Evolutionary conservation across 2,797 vertebrate genomes (phyloP).

Genomic region (Valencia hispanica): DNA sequence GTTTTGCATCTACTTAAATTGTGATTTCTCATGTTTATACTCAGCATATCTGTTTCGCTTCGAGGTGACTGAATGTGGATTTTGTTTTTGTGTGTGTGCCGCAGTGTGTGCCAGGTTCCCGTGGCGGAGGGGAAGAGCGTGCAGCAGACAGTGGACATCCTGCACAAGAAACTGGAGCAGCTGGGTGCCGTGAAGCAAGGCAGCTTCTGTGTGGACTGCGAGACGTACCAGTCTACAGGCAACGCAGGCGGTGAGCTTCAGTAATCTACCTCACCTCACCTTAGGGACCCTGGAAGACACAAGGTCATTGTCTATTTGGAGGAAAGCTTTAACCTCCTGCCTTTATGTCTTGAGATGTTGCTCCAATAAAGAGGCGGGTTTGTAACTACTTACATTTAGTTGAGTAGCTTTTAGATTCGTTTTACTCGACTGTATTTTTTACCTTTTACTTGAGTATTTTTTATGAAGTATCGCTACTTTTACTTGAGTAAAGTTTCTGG

Average conservation of each 20-base stretch:
- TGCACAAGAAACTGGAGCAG: slow-evolving; percentile 91
- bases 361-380: too few relatives aligned
- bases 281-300: not conserved
- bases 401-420: too few relatives aligned
- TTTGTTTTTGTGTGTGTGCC: not conserved
- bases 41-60: too few relatives aligned
- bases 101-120: slow-evolving; percentile 92
- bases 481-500: too few relatives aligned
- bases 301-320: not conserved
- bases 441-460: too few relatives aligned
- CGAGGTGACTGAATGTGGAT: too few relatives aligned
- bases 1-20: too few relatives aligned
- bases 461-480: too few relatives aligned
- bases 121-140: slow-evolving; percentile 93
- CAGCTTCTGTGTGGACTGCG: slow-evolving; percentile 94
- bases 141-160: slow-evolving; percentile 92
- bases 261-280: not conserved
- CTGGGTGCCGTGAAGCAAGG: slow-evolving; percentile 94
- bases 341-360: not conserved
- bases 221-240: slow-evolving; percentile 92
- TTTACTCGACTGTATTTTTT: too few relatives aligned
- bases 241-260: slow-evolving; percentile 79
- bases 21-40: not conserved
- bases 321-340: not conserved
- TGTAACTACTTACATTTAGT: too few relatives aligned